Evolutionary conservation across 2,113 vertebrate species (phyloP), one percentile per base, ranked within the genome.

Genomic region (Oophaga pumilio): DNA sequence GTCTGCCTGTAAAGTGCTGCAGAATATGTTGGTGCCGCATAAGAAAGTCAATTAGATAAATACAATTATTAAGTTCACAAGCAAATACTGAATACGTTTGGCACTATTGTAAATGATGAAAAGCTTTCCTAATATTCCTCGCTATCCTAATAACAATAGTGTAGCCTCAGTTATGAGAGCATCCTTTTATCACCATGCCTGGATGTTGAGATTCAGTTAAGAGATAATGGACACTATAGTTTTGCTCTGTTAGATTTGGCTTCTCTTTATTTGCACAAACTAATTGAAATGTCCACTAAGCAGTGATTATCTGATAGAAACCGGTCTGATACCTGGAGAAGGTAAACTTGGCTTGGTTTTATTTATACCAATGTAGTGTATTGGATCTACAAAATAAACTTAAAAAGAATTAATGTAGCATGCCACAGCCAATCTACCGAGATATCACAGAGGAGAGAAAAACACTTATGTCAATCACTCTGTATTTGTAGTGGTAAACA

Each of bases 241-340:
- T 85, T n/a, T 11, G 59, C 60, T 68, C 22, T 86, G 60, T 78
- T 86, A 78, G 76, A 56, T 78, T 86, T 66, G 57, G 62, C 43
- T 71, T 49, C 52, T 56, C 76, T 86, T 66, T 86, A 66, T 86
- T 77, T 86, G 76, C 76, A 64, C 73, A 78, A 33, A 66, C 57
- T 78, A 86, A 86, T 86, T 78, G 85, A 86, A 86, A 78, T 86
- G 85, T 86, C 85, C 76, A 86, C 85, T 78, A 78, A 66, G 85
- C 59, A 53, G 73, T 13, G 85, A 86, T 85, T 77, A 85, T 85
- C 73, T 77, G 84, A 85, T 76, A n/a, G 57, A 76, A n/a, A 57
- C 4, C n/a, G 9, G 71, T 22, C 57, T 20, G 84, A 85, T 85
- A 85, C 71, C 53, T 49, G 0, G 1, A 57, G 28, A 76, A 76